These are phyloP conservation scores for Pheosia gnoma DNA, from an alignment of 2,888 invertebrate genomes.

Conservation along the genomic window DNA sequence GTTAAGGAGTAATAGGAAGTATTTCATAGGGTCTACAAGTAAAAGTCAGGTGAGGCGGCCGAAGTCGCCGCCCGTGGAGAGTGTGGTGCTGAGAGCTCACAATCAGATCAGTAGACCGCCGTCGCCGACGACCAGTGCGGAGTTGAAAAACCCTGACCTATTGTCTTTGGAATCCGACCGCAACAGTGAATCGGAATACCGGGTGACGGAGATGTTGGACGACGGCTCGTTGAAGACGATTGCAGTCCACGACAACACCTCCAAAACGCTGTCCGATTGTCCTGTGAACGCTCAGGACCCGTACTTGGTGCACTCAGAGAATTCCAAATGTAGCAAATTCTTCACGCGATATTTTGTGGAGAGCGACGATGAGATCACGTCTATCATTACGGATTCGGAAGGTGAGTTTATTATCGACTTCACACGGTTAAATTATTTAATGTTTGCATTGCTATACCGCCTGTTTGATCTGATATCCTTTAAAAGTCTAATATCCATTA, in stretches of 20 bases:
- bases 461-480: too few species aligned
- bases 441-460: too few species aligned
- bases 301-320: conserved; percentile 78
- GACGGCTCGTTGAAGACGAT: conserved; percentile 80
- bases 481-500: too few species aligned
- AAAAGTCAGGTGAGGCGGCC: conserved; percentile 60
- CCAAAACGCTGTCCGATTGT: conserved; percentile 77
- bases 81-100: conserved; percentile 73
- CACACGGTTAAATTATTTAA: too few species aligned
- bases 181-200: conserved; percentile 77
- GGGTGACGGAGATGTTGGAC: conserved; percentile 79
- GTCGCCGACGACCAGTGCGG: conserved; percentile 59
- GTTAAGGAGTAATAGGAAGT: conserved; percentile 82
- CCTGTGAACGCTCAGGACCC: conserved; percentile 77
- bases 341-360: conserved; percentile 88
- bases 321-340: conserved; percentile 86
- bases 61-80: conserved; percentile 75
- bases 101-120: conserved; percentile 73
- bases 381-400: conserved; percentile 89
- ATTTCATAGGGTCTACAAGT: conserved; percentile 72
- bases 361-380: conserved; percentile 88
- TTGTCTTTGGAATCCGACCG: conserved; percentile 65
- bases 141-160: conserved; percentile 56
- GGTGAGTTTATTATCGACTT: conserved; percentile 64
- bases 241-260: conserved; percentile 78